Base-by-base conservation (phyloP, 2,888 invertebrate species). In the Drosophila basisetae region DNA sequence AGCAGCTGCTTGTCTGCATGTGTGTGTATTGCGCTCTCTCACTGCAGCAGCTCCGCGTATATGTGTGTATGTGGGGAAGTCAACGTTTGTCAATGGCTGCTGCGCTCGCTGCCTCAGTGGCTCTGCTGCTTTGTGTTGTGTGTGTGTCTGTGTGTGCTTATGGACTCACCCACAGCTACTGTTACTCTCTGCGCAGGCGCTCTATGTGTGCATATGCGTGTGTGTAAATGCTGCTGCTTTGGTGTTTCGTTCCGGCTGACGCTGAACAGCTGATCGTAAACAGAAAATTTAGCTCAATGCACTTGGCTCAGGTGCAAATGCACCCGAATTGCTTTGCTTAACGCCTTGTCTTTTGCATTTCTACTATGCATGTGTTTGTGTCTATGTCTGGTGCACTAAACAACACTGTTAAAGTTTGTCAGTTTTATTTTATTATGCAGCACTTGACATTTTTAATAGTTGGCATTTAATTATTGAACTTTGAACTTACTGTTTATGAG, bases 221-320 rank as follows among this genome's bases (percentile, higher is more conserved):
- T 33, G 55, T 52, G 39, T 49, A 47, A 47, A 4, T 47, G 16
- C 16, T 25, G 16, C 47, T 9, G 47, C 2, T 47, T 47, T 25
- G 18, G 11, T 39, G 35, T 41, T 52, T 35, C 11, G 30, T 13
- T 80, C 68, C 71, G 76, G 82, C 78, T 71, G 83, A 79, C 66
- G 67, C 43, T 16, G 25, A 86, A 83, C 82, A 82, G 84, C 82
- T 82, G 82, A 82, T 73, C 67, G 73, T 82, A 78, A 84, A 82
- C 84, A 84, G 41, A 65, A 74, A 65, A 50, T 50, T 7, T 47
- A 25, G 18, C 47, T 25, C 16, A 50, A 60, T 74, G 75, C 65
- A 68, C 50, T 55, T 33, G 55, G 55, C 9, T 28, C 7, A 18
- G 37, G 78, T 81, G 66, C 81, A 73, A 31, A 33, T 79, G 82